Evolutionary conservation across 2,113 vertebrate genomes (phyloP).

Genomic region (Caranx melampygus): DNA sequence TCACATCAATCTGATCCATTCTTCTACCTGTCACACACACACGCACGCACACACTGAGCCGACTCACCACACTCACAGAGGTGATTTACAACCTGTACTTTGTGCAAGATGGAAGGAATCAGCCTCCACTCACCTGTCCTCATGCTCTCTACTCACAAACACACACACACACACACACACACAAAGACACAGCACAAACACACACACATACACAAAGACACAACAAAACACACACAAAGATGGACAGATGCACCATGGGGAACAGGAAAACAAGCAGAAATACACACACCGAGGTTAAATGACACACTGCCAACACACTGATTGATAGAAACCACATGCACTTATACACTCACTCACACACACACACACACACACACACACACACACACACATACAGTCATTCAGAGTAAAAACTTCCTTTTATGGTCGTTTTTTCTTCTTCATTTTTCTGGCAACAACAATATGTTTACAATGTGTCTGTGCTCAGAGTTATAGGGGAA

Average conservation of each 20-base stretch:
- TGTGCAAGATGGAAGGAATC: constrained; percentile 17
- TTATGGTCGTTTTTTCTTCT: background rate
- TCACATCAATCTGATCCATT: background rate
- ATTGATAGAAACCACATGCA: background rate
- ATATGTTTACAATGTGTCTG: background rate
- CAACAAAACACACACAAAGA: background rate
- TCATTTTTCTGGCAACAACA: background rate
- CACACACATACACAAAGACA: background rate
- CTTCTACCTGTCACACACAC: too few species aligned
- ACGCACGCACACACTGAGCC: background rate
- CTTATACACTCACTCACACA: background rate
- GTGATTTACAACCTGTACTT: constrained; percentile 30
- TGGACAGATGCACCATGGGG: background rate
- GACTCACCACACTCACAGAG: background rate
- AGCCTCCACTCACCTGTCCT: background rate
- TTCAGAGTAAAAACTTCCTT: too few species aligned
- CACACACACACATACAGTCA: background rate
- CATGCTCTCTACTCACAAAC: background rate
- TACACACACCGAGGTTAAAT: background rate
- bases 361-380: background rate
- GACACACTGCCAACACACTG: background rate
- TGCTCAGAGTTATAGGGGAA: too few species aligned
- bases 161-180: background rate
- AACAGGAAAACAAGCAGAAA: background rate
- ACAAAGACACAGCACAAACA: background rate